Percentiles rank a stretch among this genome's conserved stretches.
Conservation (phyloP, 2,888 invertebrate genomes). For the Neelides folsomi region DNA sequence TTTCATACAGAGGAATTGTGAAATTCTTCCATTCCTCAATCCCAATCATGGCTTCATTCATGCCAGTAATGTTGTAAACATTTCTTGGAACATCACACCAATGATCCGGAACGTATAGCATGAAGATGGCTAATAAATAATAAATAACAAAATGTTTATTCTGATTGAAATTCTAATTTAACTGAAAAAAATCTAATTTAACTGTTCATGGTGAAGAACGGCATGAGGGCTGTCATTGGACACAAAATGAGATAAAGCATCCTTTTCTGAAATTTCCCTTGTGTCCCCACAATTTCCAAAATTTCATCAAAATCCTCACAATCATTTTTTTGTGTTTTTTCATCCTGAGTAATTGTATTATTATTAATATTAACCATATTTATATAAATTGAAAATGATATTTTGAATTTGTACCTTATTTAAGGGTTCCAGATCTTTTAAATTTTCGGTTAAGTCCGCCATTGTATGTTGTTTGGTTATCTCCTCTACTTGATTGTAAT, state of each 20-base stretch:
- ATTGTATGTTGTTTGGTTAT: too few species aligned
- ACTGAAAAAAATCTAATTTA: too few species aligned
- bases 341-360: too few species aligned
- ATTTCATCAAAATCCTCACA: constrained; percentile 43
- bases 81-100: constrained; percentile 47
- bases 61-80: constrained; percentile 38
- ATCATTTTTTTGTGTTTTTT: too few species aligned
- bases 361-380: too few species aligned
- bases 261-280: constrained; percentile 25
- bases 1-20: constrained; percentile 43
- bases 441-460: too few species aligned
- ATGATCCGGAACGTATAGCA: constrained; percentile 36
- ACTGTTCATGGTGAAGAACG: constrained; percentile 37
- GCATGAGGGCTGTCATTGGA: constrained; percentile 39
- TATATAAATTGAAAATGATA: too few species aligned
- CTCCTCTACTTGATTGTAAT: too few species aligned
- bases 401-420: too few species aligned
- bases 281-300: constrained; percentile 38
- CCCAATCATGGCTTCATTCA: background rate
- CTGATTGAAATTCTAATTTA: too few species aligned
- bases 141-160: too few species aligned
- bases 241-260: constrained; percentile 23
- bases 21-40: constrained; percentile 42
- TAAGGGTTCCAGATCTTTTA: too few species aligned
- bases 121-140: constrained; percentile 31